Base-by-base conservation (phyloP, 2,113 vertebrate genomes). In the Boleophthalmus pectinirostris region DNA sequence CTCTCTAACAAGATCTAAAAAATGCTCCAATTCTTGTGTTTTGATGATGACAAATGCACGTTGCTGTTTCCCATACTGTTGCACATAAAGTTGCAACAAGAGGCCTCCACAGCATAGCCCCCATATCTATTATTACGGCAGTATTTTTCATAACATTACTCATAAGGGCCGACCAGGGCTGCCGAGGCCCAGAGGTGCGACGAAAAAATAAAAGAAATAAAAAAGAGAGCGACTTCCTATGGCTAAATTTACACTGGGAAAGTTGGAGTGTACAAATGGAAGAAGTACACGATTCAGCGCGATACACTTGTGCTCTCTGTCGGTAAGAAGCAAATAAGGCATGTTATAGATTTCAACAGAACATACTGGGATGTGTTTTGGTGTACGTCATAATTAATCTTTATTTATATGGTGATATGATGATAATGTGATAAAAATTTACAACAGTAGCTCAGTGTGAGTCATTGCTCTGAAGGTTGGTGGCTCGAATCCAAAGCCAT, bases 111-210 rank as follows among this genome's bases (percentile, higher is more conserved):
- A 20, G 8, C 24, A 47, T 47, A 64, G 68, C 25, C 64, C 56
- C 21, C 18, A 3, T 49, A 68, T 72, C 56, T 53, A 25, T 64
- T 53, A 33, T 61, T 69, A 60, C 24, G 57, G 70, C 24, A 54
- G 60, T 35, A 56, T 66, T 53, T 72, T 80, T 65, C 29, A 69
- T 69, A 53, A 66, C 65, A 66, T 66, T 71, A 71, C 71, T 61
- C 29, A 53, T 54, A 71, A 51, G 25, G 54, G 18, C 45, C 23
- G 63, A 68, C 16, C 2, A 54, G 46, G 63, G 35, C 64, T 46
- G 56, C 68, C 46, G 45, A 11, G 72, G 43, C n/a, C 49, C 66
- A 60, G 69, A 15, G 10, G 45, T 47, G 53, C 20, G 3, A 24
- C 20, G 12, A 20, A 18, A 54, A 47, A 73, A 12, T 21, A 11